Base-by-base conservation (phyloP, 2,113 vertebrate genomes). In the Chlamydotis undulata region DNA sequence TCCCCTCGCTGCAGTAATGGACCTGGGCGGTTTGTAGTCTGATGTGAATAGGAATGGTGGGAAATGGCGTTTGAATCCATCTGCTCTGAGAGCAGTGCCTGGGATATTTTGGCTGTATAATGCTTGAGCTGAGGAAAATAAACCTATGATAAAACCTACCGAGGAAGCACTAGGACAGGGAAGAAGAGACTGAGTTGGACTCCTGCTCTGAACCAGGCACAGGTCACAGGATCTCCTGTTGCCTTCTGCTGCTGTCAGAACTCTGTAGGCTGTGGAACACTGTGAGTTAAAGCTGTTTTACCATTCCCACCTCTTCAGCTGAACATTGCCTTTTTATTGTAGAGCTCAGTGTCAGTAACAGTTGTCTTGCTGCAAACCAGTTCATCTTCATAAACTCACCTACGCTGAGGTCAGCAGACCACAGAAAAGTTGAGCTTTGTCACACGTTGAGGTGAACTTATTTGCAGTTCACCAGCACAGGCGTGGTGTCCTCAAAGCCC, bases 341-440 rank as follows among this genome's bases (percentile, higher is more conserved):
- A n/a, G 19, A 77, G 2, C 21, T 71, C 16, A 3, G 12, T 63
- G 45, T 11, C 68, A 28, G n/a, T 56, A 83, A 39, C 31, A 23
- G 59, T 18, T 45, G 31, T 11, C 65, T 45, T 24, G 5, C 29
- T 80, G 37, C 65, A 82, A 35, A 45, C 7, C 35, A 49, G 21
- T 43, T 87, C 59, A 73, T 41, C 63, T 82, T 24, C 26, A 2
- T 2, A 19, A 77, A 19, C 15, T 94, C 67, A 19, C 45, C 25
- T 17, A 14, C 19, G 7, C 2, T 0, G 0, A 3, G 0, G 33
- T 45, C 25, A 68, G 7, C 0, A 4, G 61, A 21, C 21, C 19
- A 6, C 24, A 21, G 73, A 4, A 41, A 31, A 61, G 41, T 37
- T 55, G 63, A 63, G 49, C n/a, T 63, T 23, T 17, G 8, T 52